A percentile compares a stretch with the other conserved stretches of the same genome.
Conservation (phyloP, 2,113 vertebrate species). For the Neodon shergylaensis region DNA sequence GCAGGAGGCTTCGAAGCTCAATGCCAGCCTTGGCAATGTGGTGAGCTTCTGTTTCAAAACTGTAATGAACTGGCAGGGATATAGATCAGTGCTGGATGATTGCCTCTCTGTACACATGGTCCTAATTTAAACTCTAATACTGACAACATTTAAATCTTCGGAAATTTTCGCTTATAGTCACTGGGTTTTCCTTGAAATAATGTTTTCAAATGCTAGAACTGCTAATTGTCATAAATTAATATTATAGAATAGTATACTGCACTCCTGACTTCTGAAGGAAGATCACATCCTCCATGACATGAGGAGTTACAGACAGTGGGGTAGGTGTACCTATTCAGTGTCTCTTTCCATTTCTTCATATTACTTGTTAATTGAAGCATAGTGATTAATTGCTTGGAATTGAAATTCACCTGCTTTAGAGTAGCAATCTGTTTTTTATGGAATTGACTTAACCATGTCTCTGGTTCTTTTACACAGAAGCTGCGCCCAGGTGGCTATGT, state of each 20-base stretch:
- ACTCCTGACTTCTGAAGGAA: neutral
- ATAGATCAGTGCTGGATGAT: neutral
- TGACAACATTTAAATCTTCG: neutral
- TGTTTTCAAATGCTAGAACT: slow-evolving; percentile 14
- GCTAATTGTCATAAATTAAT: neutral
- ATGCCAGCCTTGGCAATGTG: neutral
- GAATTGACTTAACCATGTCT: slow-evolving; percentile 6
- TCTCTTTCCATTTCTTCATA: neutral
- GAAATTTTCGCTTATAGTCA: neutral
- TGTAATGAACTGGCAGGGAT: neutral
- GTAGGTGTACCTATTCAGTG: neutral
- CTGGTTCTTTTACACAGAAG: neutral
- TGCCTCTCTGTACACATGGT: neutral
- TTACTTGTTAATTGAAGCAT: slow-evolving; percentile 31
- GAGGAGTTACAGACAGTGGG: neutral
- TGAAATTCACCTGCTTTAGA: slow-evolving; percentile 51
- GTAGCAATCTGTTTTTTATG: neutral
- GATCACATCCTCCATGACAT: neutral
- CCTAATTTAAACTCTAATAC: neutral
- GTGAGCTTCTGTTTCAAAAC: neutral
- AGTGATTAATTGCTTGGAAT: slow-evolving; percentile 54
- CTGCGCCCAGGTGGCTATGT: neutral
- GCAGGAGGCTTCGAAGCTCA: neutral
- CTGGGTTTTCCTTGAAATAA: neutral
- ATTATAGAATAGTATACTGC: neutral